These are phyloP conservation scores for Champsocephalus esox DNA, from an alignment of 2,797 vertebrate genomes.

Conservation along the genomic window DNA sequence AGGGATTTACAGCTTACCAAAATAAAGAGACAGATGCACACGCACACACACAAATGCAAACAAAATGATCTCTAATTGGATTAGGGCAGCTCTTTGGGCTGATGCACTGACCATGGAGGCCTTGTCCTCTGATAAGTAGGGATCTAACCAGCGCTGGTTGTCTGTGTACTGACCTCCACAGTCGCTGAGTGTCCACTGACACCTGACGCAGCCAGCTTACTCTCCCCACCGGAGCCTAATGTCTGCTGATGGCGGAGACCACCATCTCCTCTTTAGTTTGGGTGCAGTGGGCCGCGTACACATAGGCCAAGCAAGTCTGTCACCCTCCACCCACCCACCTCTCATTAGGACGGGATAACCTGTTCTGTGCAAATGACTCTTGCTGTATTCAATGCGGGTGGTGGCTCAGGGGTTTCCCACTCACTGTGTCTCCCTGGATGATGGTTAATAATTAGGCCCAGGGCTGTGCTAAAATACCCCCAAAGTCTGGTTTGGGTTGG, in stretches of 20 bases:
- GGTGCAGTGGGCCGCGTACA: conserved; percentile 76
- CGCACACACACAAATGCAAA: conserved; percentile 54
- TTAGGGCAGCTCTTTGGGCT: conserved; percentile 73
- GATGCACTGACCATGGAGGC: conserved; percentile 72
- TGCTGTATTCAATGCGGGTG: conserved; percentile 69
- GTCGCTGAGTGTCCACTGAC: conserved; percentile 66
- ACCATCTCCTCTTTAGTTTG: conserved; percentile 81
- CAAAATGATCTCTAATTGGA: conserved; percentile 74
- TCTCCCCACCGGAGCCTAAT: conserved; percentile 63
- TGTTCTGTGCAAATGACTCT: conserved; percentile 63
- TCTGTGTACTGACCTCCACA: conserved; percentile 66
- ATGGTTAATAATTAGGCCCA: conserved; percentile 79
- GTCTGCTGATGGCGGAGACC: conserved; percentile 78
- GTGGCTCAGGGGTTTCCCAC: conserved; percentile 67
- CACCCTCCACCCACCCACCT: conserved; percentile 63
- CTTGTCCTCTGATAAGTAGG: conserved; percentile 70
- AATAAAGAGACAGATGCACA: conserved; percentile 54
- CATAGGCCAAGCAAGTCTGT: conserved; percentile 69
- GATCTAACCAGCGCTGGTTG: conserved; percentile 65
- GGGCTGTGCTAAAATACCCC: conserved; percentile 67
- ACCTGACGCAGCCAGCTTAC: conserved; percentile 72
- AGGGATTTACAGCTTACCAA: conserved; percentile 47
- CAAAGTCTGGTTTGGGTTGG: conserved; percentile 78
- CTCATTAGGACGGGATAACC: conserved; percentile 72
- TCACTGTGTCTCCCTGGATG: conserved; percentile 47